Conservation (phyloP, 2,113 vertebrate species). For the Vidua macroura region DNA sequence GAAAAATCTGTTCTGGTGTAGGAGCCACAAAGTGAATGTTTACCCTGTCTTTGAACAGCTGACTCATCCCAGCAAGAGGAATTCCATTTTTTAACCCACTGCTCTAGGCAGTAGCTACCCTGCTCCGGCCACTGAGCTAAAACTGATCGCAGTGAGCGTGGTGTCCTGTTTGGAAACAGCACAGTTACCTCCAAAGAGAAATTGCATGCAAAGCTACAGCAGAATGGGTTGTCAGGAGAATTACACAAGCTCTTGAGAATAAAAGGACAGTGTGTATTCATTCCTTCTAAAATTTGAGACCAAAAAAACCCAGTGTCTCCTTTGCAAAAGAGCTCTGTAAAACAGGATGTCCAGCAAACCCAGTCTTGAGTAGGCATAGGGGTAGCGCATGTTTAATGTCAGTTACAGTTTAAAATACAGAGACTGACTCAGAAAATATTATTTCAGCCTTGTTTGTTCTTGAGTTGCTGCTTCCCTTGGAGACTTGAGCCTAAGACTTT, state of each 20-base stretch:
- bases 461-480: not conserved
- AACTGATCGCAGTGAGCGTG: fast-evolving
- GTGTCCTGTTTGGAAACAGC: not conserved
- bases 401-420: not conserved
- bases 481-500: not conserved
- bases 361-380: not conserved
- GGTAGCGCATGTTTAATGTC: not conserved
- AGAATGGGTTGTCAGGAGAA: not conserved
- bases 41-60: not conserved
- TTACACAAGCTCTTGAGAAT: not conserved
- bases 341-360: not conserved
- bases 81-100: not conserved
- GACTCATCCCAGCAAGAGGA: not conserved
- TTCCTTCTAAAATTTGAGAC: not conserved
- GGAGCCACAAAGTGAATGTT: not conserved
- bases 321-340: not conserved
- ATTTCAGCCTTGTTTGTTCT: not conserved
- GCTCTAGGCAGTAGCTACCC: not conserved
- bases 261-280: not conserved
- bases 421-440: not conserved
- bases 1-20: not conserved
- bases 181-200: not conserved
- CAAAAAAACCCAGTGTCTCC: fast-evolving
- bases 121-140: not conserved
- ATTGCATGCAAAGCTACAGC: not conserved